Percentiles rank a stretch among this genome's conserved stretches.
These are phyloP conservation scores for Leucophora obtusa DNA, from an alignment of 2,888 invertebrate genomes.

Conservation along the genomic window DNA sequence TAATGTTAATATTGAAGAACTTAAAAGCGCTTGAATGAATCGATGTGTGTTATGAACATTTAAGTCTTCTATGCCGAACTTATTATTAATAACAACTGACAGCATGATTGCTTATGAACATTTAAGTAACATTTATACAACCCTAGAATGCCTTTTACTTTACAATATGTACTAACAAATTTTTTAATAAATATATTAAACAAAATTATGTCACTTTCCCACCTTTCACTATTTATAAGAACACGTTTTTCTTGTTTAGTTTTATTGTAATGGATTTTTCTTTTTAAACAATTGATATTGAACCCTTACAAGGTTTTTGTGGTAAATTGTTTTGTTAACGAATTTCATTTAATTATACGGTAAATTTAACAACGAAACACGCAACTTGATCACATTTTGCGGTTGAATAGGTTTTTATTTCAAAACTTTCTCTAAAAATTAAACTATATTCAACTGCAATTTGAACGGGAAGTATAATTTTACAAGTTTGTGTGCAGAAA, in stretches of 20 bases:
- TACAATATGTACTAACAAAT: too few relatives aligned
- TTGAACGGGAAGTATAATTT: neutral
- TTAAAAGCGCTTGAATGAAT: too few relatives aligned
- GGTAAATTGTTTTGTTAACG: neutral
- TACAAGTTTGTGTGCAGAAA: neutral
- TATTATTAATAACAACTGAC: too few relatives aligned
- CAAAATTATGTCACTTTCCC: neutral
- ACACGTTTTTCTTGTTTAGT: neutral
- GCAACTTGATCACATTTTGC: neutral
- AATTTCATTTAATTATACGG: neutral
- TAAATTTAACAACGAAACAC: neutral
- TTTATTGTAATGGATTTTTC: neutral
- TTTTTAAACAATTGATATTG: slow-evolving; percentile 9
- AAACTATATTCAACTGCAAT: neutral
- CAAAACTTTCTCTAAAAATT: neutral
- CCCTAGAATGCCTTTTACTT: too few relatives aligned
- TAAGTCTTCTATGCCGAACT: too few relatives aligned
- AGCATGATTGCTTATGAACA: too few relatives aligned
- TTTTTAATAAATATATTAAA: neutral
- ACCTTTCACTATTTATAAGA: neutral
- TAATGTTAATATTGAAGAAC: too few relatives aligned
- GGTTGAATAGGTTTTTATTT: neutral
- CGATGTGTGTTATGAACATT: too few relatives aligned
- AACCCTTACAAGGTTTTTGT: slow-evolving; percentile 14
- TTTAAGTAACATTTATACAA: too few relatives aligned